These are phyloP conservation scores for Liolophura sinensis DNA, from an alignment of 1,140 invertebrate species.

Conservation along the genomic window DNA sequence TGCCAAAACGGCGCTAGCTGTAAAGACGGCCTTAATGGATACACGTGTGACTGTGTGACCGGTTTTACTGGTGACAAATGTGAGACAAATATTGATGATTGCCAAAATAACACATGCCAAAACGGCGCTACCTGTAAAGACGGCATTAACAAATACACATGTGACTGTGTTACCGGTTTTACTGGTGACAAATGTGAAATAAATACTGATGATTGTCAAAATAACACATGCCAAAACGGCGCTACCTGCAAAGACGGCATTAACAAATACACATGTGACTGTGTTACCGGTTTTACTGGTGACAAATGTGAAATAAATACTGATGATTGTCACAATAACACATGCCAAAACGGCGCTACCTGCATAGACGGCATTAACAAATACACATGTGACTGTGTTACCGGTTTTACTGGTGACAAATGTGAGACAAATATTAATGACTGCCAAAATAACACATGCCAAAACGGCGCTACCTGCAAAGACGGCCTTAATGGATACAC, in stretches of 20 bases:
- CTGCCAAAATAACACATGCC: conserved; percentile 17
- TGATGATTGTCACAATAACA: conserved; percentile 30
- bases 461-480: conserved; percentile 23
- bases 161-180: conserved; percentile 21
- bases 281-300: conserved; percentile 26
- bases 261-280: conserved; percentile 24
- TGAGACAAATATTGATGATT: conserved; percentile 28
- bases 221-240: conserved; percentile 32
- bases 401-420: conserved; percentile 14
- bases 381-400: conserved; percentile 69
- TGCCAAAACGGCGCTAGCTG: conserved; percentile 23
- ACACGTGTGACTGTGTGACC: conserved; percentile 3
- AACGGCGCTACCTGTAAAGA: conserved; percentile 27
- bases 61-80: conserved; percentile 18
- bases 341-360: conserved; percentile 23
- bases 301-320: conserved; percentile 28
- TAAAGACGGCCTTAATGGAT: conserved; percentile 21
- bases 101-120: conserved; percentile 13
- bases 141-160: conserved; percentile 12
- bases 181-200: conserved; percentile 34
- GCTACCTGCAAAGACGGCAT: conserved; percentile 29
- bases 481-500: conserved; percentile 8
- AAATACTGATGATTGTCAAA: conserved; percentile 19
- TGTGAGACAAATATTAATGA: conserved; percentile 20
- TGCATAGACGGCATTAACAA: conserved; percentile 17